Evolutionary conservation across 2,113 vertebrate species (phyloP).

Genomic region (Apteryx owenii): DNA sequence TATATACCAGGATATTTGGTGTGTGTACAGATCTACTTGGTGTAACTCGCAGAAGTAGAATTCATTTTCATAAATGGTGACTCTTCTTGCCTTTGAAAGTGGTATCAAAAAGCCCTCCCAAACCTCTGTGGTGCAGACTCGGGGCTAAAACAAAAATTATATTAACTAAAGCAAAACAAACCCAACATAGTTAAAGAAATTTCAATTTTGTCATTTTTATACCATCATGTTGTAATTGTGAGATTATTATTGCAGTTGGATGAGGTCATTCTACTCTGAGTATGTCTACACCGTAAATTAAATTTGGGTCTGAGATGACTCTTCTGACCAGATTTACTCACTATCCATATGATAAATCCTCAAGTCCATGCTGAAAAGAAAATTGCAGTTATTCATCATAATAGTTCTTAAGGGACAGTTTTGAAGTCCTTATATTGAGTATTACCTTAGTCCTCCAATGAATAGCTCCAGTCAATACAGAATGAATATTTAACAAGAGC

Average conservation of each 20-base stretch:
- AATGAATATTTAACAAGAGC: not conserved
- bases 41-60: not conserved
- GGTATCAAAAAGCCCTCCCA: not conserved
- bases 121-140: not conserved
- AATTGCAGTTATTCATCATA: not conserved
- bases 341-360: slow-evolving; percentile 24
- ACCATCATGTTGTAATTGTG: not conserved
- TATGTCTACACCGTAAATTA: slow-evolving; percentile 48
- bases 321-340: slow-evolving; percentile 23
- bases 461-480: not conserved
- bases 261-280: slow-evolving; percentile 54
- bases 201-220: not conserved
- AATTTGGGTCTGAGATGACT: slow-evolving; percentile 25
- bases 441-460: not conserved
- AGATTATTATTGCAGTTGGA: slow-evolving; percentile 25
- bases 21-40: not conserved
- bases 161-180: not conserved
- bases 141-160: not conserved
- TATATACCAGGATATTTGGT: slow-evolving; percentile 62
- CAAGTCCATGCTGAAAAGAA: slow-evolving; percentile 10
- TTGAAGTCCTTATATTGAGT: not conserved
- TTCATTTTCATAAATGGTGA: not conserved
- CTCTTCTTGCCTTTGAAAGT: not conserved
- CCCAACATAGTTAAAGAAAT: not conserved
- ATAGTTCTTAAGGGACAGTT: not conserved